Conservation (phyloP, 2,797 vertebrate species). For the Eutrigla gurnardus region DNA sequence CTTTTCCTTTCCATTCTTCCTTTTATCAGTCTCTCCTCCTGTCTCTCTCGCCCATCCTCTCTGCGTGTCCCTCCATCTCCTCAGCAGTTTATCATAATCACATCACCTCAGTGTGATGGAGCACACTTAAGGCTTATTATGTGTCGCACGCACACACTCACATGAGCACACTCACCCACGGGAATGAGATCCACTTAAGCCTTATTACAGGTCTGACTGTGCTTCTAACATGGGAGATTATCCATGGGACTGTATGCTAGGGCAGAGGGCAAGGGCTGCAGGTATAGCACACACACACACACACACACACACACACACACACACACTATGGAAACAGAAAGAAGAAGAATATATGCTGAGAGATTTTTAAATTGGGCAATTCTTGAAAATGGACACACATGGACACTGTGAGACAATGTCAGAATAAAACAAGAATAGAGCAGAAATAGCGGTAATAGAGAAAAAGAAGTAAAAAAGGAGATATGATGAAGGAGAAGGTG, state of each 20-base stretch:
- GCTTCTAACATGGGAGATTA: constrained; percentile 76
- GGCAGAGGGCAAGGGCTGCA: constrained; percentile 57
- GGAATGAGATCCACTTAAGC: constrained; percentile 73
- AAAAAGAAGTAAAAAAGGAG: not conserved
- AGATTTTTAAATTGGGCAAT: constrained; percentile 1
- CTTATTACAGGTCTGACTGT: constrained; percentile 77
- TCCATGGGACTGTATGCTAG: constrained; percentile 54
- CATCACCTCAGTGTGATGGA: constrained; percentile 75
- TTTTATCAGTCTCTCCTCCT: not conserved
- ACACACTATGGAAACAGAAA: not conserved
- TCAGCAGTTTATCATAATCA: constrained; percentile 81
- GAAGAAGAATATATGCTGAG: not conserved
- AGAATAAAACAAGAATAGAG: not conserved
- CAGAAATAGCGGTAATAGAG: not conserved
- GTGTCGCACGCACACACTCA: constrained; percentile 32
- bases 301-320: constrained; percentile 14
- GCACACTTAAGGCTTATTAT: constrained; percentile 78
- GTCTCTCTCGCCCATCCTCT: constrained; percentile 8
- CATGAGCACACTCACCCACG: constrained; percentile 16
- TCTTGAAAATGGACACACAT: constrained; percentile 7
- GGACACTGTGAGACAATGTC: not conserved
- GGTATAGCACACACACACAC: constrained; percentile 15
- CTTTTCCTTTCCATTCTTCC: not conserved
- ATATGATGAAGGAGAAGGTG: not conserved
- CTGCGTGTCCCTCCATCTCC: constrained; percentile 63